phyloP scores from a whole-genome alignment of 2,797 vertebrate species.

The Acridotheres tristis region DNA sequence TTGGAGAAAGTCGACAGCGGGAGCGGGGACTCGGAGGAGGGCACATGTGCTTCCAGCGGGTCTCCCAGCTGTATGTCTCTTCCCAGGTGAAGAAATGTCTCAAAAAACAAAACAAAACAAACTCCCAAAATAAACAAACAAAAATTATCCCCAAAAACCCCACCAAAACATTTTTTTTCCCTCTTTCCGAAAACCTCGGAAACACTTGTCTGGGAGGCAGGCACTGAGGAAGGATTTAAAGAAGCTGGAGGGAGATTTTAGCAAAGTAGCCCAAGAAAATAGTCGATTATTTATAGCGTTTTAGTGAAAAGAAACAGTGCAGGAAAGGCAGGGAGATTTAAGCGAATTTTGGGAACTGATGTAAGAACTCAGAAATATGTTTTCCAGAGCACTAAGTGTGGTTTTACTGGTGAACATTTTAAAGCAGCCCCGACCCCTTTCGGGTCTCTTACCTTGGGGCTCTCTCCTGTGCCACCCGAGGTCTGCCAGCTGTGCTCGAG shows the following conservation, averaged over 20 bases:
- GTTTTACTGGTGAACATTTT: neutral
- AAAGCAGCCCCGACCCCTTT: neutral
- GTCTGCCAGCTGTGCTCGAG: neutral
- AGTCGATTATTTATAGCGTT: neutral
- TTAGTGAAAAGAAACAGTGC: neutral
- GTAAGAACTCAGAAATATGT: neutral
- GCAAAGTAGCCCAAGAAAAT: constrained; percentile 2
- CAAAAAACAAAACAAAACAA: neutral
- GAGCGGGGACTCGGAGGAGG: neutral
- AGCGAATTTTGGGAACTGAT: neutral
- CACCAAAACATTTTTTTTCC: neutral
- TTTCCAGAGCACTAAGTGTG: neutral
- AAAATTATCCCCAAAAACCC: neutral
- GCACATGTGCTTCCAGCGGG: neutral
- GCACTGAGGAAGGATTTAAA: neutral
- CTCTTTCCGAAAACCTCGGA: neutral
- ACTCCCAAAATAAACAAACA: neutral
- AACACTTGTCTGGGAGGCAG: neutral
- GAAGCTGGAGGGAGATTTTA: neutral
- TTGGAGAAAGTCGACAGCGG: neutral
- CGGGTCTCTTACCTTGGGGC: neutral
- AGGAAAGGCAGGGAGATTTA: neutral
- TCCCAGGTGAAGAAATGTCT: neutral
- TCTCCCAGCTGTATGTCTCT: neutral
- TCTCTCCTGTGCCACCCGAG: neutral